Percentiles rank a stretch among this genome's conserved stretches.
Evolutionary conservation across 2,888 invertebrate genomes (phyloP).

Genomic region (Tenthredo distinguenda): DNA sequence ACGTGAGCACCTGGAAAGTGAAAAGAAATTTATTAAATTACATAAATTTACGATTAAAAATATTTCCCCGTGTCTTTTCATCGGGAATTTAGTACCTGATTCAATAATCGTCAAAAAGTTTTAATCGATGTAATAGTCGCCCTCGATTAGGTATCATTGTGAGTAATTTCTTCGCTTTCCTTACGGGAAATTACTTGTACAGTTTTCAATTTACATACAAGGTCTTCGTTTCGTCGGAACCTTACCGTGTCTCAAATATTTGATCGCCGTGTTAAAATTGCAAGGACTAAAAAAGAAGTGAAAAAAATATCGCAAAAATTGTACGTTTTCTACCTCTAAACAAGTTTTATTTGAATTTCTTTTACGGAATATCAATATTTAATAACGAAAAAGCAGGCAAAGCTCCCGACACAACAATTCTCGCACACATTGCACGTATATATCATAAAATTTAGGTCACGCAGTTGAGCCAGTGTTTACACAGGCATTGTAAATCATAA

Average conservation of each 20-base stretch:
- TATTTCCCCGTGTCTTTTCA: background rate
- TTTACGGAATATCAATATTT: conserved; percentile 23
- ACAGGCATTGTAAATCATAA: conserved; percentile 22
- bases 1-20: conserved; percentile 85
- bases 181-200: background rate
- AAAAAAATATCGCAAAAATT: background rate
- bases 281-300: background rate
- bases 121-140: background rate
- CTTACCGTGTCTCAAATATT: background rate
- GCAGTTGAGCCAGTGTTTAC: conserved; percentile 20
- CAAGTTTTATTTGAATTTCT: conserved; percentile 19
- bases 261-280: background rate
- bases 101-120: background rate
- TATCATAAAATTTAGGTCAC: conserved; percentile 38
- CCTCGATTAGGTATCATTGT: background rate
- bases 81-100: background rate
- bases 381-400: conserved; percentile 12
- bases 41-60: background rate
- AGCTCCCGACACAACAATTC: background rate
- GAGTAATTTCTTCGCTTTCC: background rate
- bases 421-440: conserved; percentile 29
- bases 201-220: background rate
- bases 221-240: background rate
- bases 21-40: conserved; percentile 23
- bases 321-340: conserved; percentile 5